Evolutionary conservation across 2,113 vertebrate genomes (phyloP).

Genomic region (Hylia prasina): DNA sequence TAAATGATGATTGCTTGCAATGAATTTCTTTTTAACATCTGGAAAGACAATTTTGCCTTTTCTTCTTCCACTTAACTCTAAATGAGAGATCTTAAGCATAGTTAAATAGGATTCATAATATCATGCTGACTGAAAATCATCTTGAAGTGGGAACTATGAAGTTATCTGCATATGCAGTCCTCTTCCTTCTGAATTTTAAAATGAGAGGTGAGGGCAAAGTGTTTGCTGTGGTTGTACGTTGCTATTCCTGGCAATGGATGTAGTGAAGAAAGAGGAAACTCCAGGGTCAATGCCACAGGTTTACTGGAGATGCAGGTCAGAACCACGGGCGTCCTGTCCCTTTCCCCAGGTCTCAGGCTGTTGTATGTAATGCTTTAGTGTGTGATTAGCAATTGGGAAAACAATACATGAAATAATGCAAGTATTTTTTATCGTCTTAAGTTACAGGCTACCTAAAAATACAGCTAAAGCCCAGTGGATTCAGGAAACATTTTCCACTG

Average conservation of each 20-base stretch:
- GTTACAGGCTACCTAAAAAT: not conserved
- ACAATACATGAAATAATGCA: not conserved
- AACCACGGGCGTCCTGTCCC: not conserved
- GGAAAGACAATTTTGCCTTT: conserved; percentile 81
- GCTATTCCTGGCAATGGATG: not conserved
- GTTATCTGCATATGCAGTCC: not conserved
- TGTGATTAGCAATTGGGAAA: not conserved
- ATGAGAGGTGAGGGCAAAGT: not conserved
- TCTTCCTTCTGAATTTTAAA: not conserved
- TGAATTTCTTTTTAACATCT: conserved; percentile 80
- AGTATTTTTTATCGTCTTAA: not conserved
- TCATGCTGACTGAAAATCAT: conserved; percentile 62
- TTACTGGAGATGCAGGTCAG: not conserved
- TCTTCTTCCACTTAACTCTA: conserved; percentile 76
- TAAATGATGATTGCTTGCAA: conserved; percentile 79
- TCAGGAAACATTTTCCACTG: not conserved
- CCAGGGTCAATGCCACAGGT: not conserved
- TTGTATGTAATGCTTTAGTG: not conserved
- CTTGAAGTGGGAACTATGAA: conserved; percentile 57
- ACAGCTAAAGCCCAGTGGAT: not conserved
- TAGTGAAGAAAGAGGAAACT: not conserved
- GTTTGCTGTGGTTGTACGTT: not conserved
- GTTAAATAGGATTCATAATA: conserved; percentile 73
- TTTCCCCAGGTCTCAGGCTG: not conserved
- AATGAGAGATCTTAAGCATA: conserved; percentile 77